These are phyloP conservation scores for Sylvietta virens DNA, from an alignment of 2,113 vertebrate species.

Conservation along the genomic window DNA sequence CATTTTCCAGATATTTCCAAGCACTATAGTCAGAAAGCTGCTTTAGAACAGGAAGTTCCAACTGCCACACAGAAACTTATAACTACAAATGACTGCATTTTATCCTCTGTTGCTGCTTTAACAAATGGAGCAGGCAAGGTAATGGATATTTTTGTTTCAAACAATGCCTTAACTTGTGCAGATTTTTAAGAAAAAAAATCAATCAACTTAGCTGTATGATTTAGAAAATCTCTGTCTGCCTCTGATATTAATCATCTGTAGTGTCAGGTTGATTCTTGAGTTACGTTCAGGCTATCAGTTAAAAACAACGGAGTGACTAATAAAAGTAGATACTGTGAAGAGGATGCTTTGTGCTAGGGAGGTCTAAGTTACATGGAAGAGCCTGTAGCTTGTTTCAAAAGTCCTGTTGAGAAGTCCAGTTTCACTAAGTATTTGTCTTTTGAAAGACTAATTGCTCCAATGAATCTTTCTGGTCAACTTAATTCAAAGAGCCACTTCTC, in stretches of 20 bases:
- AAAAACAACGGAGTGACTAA: background rate
- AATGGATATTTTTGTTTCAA: background rate
- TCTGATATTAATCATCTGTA: background rate
- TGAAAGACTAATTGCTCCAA: background rate
- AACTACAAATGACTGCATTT: conserved; percentile 94
- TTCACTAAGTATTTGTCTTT: background rate
- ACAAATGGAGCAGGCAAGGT: conserved; percentile 90
- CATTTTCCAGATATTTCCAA: conserved; percentile 85
- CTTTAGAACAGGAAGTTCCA: conserved; percentile 89
- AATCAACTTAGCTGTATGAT: background rate
- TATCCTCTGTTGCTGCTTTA: conserved; percentile 87
- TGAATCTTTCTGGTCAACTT: background rate
- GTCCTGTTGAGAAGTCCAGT: background rate
- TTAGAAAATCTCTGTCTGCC: background rate
- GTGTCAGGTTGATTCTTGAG: background rate
- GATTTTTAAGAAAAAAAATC: background rate
- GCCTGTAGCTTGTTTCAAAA: background rate
- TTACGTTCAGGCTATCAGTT: background rate
- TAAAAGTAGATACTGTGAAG: background rate
- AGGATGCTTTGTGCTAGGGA: background rate
- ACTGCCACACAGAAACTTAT: conserved; percentile 91
- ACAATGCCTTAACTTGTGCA: background rate
- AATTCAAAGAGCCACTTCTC: background rate
- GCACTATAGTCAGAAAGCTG: conserved; percentile 92
- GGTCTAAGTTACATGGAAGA: background rate